A percentile compares a stretch with the other conserved stretches of the same genome.
Conservation (phyloP, 2,113 vertebrate species). For the Brachypodius melanocephalos region DNA sequence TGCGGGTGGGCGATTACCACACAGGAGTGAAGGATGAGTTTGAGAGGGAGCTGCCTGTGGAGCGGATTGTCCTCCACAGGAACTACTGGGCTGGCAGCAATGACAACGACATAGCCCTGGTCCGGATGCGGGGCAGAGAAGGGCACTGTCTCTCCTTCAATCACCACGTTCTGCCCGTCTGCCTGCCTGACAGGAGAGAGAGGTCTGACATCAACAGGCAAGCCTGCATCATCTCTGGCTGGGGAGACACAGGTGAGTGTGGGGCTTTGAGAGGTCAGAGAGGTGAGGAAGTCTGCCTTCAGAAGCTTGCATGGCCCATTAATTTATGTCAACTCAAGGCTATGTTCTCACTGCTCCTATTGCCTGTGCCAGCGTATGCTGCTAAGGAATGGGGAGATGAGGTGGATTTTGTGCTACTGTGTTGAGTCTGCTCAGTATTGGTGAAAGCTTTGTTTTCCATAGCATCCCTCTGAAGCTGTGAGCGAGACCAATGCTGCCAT, state of each 20-base stretch:
- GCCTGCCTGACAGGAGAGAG: slow-evolving; percentile 74
- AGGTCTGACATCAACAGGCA: slow-evolving; percentile 55
- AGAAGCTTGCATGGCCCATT: background rate
- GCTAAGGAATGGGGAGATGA: background rate
- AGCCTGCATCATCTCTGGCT: slow-evolving; percentile 83
- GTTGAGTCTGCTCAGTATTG: background rate
- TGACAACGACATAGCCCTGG: slow-evolving; percentile 85
- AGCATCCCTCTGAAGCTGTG: background rate
- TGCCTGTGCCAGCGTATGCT: background rate
- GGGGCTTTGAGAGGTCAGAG: background rate
- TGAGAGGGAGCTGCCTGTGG: slow-evolving; percentile 74
- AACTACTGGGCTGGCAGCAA: slow-evolving; percentile 85
- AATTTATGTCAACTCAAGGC: background rate
- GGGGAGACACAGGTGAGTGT: slow-evolving; percentile 81
- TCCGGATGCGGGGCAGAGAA: slow-evolving; percentile 80
- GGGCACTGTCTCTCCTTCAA: slow-evolving; percentile 83
- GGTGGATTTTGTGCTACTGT: background rate
- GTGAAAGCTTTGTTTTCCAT: background rate
- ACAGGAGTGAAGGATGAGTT: slow-evolving; percentile 82
- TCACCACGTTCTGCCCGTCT: slow-evolving; percentile 78
- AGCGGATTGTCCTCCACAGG: slow-evolving; percentile 81
- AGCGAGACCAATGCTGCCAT: background rate
- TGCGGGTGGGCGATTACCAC: slow-evolving; percentile 85
- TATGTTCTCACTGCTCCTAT: background rate
- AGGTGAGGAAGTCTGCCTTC: background rate